Conservation (phyloP, 1,140 invertebrate species). For the Tetramorium alpestre region DNA sequence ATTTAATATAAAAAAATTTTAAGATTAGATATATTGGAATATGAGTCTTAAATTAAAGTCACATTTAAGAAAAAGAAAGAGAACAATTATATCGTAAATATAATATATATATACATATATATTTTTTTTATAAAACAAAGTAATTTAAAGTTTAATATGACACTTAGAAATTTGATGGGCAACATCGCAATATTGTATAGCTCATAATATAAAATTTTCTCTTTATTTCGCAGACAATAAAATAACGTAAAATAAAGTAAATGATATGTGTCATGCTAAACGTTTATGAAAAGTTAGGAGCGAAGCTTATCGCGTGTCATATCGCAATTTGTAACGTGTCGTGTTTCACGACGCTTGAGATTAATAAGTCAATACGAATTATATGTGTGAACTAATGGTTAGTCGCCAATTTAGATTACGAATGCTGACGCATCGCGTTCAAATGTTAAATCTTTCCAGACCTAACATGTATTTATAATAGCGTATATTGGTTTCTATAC, state of each 20-base stretch:
- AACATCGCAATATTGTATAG: background rate
- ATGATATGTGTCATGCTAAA: constrained; percentile 21
- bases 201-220: background rate
- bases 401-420: constrained; percentile 31
- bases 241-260: constrained; percentile 7
- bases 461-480: background rate
- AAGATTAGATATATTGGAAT: background rate
- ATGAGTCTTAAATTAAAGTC: background rate
- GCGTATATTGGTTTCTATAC: no score
- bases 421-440: background rate
- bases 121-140: background rate
- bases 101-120: background rate
- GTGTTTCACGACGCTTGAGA: constrained; percentile 31
- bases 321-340: constrained; percentile 35
- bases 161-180: background rate
- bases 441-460: constrained; percentile 10
- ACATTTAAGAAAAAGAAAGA: background rate
- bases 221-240: background rate
- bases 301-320: constrained; percentile 51
- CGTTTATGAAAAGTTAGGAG: constrained; percentile 26
- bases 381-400: constrained; percentile 12
- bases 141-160: background rate
- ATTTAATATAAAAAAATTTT: background rate
- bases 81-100: background rate
- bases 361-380: constrained; percentile 58